Evolutionary conservation across 2,888 invertebrate species (phyloP).

Genomic region (Xylocampa areola): DNA sequence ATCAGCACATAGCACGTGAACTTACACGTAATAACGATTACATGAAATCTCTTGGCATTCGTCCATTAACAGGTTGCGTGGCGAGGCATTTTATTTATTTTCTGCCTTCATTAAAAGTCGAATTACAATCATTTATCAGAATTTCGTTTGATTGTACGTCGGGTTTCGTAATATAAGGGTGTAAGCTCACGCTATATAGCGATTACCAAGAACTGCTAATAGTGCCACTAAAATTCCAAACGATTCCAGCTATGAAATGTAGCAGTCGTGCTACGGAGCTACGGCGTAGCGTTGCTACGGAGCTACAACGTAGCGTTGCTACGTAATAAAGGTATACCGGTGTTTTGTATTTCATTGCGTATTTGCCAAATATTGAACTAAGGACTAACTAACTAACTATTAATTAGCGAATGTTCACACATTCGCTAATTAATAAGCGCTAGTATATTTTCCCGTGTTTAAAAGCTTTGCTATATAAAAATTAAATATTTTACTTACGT

Average conservation of each 20-base stretch:
- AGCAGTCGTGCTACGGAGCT: conserved; percentile 52
- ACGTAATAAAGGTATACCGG: conserved; percentile 39
- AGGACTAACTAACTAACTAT: no score
- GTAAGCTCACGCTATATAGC: conserved; percentile 61
- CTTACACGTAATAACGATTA: conserved; percentile 7
- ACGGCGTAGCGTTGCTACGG: conserved; percentile 48
- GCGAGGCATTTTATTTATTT: conserved; percentile 37
- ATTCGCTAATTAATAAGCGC: no score
- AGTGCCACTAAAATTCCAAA: conserved; percentile 47
- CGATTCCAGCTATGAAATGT: conserved; percentile 42
- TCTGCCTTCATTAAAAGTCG: conserved; percentile 41
- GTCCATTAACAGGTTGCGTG: conserved; percentile 32
- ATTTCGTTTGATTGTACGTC: conserved; percentile 50
- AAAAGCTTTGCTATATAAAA: no score
- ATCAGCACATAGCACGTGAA: neutral
- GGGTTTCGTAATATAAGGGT: conserved; percentile 54
- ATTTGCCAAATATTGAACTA: no score
- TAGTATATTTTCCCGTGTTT: no score
- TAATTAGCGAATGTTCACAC: no score
- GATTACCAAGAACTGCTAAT: conserved; percentile 62
- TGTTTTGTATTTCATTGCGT: conserved; percentile 11
- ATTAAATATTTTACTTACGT: no score
- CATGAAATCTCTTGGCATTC: conserved; percentile 6
- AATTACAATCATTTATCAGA: conserved; percentile 51
- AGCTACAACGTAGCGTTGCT: conserved; percentile 47